These are phyloP conservation scores for Tanytarsus gracilentus DNA, from an alignment of 2,888 invertebrate genomes.

Conservation along the genomic window DNA sequence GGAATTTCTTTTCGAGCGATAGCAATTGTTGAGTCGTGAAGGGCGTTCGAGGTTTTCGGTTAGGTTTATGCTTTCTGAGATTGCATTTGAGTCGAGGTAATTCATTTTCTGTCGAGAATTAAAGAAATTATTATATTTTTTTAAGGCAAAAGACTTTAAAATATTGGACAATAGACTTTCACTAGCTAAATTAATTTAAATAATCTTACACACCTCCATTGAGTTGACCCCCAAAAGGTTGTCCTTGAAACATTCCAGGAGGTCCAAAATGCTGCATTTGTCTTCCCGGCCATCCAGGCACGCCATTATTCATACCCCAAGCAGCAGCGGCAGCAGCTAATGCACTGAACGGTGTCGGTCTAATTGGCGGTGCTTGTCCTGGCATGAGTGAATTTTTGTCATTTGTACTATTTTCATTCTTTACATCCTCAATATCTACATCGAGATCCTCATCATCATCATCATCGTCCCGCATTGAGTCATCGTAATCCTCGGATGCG, in stretches of 20 bases:
- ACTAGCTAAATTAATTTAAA: neutral
- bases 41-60: slow-evolving; percentile 94
- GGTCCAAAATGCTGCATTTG: slow-evolving; percentile 47
- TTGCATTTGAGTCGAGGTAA: slow-evolving; percentile 88
- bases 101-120: no score
- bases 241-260: no score
- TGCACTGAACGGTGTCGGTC: slow-evolving; percentile 69
- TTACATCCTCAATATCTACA: slow-evolving; percentile 72
- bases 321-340: slow-evolving; percentile 60
- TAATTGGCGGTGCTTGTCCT: slow-evolving; percentile 59
- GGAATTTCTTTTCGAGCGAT: slow-evolving; percentile 91
- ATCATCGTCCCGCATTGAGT: slow-evolving; percentile 62
- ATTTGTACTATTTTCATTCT: slow-evolving; percentile 46
- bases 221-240: no score
- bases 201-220: neutral
- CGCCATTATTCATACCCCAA: slow-evolving; percentile 50
- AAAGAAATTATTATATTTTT: no score
- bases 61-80: slow-evolving; percentile 94
- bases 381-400: slow-evolving; percentile 35
- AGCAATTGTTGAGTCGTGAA: slow-evolving; percentile 96
- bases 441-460: slow-evolving; percentile 47
- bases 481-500: slow-evolving; percentile 43
- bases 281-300: slow-evolving; percentile 47
- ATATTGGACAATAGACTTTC: neutral
- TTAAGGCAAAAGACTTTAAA: no score